These are phyloP conservation scores for Anthopleura sola DNA, from an alignment of 64 coral and sea anemone genomes.

Conservation along the genomic window DNA sequence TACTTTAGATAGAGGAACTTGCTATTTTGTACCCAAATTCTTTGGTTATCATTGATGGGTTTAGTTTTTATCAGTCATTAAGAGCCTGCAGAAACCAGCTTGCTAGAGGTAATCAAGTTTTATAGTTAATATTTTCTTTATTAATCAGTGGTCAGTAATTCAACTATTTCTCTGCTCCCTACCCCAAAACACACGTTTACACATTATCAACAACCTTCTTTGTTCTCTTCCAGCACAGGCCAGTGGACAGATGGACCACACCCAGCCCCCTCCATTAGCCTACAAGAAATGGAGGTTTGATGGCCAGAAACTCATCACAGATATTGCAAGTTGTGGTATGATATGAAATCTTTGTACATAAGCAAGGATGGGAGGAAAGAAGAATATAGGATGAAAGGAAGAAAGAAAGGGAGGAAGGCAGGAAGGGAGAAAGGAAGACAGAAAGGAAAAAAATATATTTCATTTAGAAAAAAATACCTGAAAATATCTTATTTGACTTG, in stretches of 20 bases:
- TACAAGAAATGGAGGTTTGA: constrained; percentile 99
- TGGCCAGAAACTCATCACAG: constrained; percentile 81
- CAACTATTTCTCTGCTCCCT: neutral
- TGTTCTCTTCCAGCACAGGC: constrained; percentile 72
- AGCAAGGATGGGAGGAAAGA: neutral
- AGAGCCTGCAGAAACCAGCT: constrained; percentile 94
- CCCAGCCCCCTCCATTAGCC: constrained; percentile 79
- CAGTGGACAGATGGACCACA: constrained; percentile 68
- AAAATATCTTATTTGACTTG: too few relatives aligned
- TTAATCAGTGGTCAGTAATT: neutral
- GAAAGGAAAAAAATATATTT: too few relatives aligned
- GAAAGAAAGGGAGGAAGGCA: too few relatives aligned
- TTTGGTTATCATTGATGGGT: constrained; percentile 93
- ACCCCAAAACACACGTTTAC: too few relatives aligned
- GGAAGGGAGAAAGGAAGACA: too few relatives aligned
- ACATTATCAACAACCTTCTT: too few relatives aligned
- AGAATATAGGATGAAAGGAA: neutral
- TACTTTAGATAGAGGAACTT: constrained; percentile 83
- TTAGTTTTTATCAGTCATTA: constrained; percentile 96
- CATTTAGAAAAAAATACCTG: too few relatives aligned
- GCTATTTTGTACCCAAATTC: constrained; percentile 93
- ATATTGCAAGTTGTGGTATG: constrained; percentile 96
- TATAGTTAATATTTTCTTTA: neutral
- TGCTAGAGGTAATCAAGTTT: constrained; percentile 68
- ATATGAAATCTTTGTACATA: neutral